Percentiles rank a stretch among this genome's conserved stretches.
Evolutionary conservation across 2,113 vertebrate species (phyloP).

Genomic region (Climacteris rufus): DNA sequence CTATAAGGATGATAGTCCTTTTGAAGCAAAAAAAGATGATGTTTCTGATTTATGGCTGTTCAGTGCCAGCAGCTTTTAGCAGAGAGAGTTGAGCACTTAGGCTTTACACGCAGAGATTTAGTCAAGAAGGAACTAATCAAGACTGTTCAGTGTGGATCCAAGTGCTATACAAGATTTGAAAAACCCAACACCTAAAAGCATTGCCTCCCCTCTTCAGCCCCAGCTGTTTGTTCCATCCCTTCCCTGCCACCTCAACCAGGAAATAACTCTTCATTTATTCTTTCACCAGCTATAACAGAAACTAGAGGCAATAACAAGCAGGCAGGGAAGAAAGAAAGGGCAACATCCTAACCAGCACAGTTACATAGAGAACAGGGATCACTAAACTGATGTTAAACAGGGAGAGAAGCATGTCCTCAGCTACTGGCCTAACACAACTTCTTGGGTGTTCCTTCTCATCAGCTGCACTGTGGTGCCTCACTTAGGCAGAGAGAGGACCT

Average conservation of each 20-base stretch:
- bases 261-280: not conserved
- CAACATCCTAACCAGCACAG: not conserved
- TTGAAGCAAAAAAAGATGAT: not conserved
- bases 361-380: not conserved
- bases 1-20: not conserved
- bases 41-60: not conserved
- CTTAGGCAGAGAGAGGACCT: not conserved
- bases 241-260: not conserved
- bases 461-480: not conserved
- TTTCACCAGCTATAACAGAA: not conserved
- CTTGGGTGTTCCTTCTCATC: not conserved
- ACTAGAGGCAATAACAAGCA: not conserved
- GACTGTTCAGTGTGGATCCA: not conserved
- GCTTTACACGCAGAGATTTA: not conserved
- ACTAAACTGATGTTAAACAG: not conserved
- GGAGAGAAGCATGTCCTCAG: not conserved
- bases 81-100: not conserved
- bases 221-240: not conserved
- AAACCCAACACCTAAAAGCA: not conserved
- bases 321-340: not conserved
- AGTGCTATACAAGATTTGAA: not conserved
- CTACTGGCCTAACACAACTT: not conserved
- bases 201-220: not conserved
- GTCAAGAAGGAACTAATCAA: not conserved
- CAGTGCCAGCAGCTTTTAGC: not conserved